Evolutionary conservation across 2,888 invertebrate genomes (phyloP).

Genomic region (Ernsta delagoae): DNA sequence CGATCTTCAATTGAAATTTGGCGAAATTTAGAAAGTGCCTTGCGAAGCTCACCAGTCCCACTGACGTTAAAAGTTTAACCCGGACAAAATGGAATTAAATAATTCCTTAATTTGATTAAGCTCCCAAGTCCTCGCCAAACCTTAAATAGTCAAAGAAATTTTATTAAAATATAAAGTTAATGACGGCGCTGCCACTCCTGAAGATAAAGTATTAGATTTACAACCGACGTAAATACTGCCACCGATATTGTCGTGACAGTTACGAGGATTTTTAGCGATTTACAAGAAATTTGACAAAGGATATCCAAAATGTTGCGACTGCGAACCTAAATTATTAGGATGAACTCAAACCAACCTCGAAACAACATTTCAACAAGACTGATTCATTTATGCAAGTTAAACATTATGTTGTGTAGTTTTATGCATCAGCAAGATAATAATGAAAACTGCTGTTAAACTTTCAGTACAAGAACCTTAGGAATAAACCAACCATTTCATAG

Average conservation of each 20-base stretch:
- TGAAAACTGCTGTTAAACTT: neutral
- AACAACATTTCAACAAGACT: no score
- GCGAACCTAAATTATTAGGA: no score
- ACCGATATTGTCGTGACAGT: no score
- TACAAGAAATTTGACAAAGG: no score
- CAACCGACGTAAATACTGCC: neutral
- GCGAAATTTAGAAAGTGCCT: constrained; percentile 7
- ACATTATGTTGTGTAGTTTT: neutral
- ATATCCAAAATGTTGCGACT: no score
- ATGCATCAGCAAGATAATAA: neutral
- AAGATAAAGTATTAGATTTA: neutral
- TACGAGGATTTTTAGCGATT: no score
- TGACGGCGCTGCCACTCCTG: neutral
- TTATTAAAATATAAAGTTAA: neutral
- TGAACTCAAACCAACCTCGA: no score
- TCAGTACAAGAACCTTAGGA: no score
- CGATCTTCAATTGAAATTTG: constrained; percentile 27
- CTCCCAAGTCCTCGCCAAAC: neutral
- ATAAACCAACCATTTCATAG: neutral
- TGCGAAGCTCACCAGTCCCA: neutral
- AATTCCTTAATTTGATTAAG: neutral
- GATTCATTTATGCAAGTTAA: no score
- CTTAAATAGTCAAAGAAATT: neutral
- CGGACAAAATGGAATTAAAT: neutral
- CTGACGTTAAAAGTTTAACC: neutral